Conservation (phyloP, 1,140 invertebrate genomes). For the Brachionus rubens region DNA sequence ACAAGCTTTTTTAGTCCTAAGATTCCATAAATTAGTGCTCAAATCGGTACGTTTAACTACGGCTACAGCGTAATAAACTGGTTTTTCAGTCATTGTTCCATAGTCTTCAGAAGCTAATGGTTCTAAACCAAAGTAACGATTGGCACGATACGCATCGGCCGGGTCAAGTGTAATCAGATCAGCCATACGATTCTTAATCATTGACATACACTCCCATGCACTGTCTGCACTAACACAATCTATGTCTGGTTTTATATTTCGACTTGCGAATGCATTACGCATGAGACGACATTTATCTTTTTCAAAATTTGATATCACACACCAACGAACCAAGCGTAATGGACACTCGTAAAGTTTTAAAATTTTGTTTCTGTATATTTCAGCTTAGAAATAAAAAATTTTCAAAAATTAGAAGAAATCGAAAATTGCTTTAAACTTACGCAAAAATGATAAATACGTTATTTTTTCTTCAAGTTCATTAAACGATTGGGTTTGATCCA, state of each 20-base stretch:
- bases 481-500: constrained; percentile 54
- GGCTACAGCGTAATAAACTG: constrained; percentile 58
- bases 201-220: constrained; percentile 83
- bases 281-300: constrained; percentile 87
- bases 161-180: constrained; percentile 59
- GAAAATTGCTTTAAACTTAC: neutral
- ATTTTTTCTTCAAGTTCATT: constrained; percentile 51
- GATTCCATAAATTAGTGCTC: constrained; percentile 57
- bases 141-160: constrained; percentile 59
- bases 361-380: constrained; percentile 39
- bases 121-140: constrained; percentile 57
- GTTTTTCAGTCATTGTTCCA: constrained; percentile 53
- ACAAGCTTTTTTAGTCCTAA: constrained; percentile 67
- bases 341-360: constrained; percentile 44
- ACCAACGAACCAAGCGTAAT: constrained; percentile 59
- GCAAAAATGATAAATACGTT: constrained; percentile 34
- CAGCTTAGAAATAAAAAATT: neutral
- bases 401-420: neutral
- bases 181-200: constrained; percentile 68
- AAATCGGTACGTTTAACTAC: constrained; percentile 56
- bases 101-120: constrained; percentile 60
- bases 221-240: constrained; percentile 78
- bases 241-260: constrained; percentile 83
- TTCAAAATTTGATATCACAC: constrained; percentile 84
- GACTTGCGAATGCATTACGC: constrained; percentile 77